Conservation (phyloP, 2,113 vertebrate species). For the Aspidoscelis tigris region DNA sequence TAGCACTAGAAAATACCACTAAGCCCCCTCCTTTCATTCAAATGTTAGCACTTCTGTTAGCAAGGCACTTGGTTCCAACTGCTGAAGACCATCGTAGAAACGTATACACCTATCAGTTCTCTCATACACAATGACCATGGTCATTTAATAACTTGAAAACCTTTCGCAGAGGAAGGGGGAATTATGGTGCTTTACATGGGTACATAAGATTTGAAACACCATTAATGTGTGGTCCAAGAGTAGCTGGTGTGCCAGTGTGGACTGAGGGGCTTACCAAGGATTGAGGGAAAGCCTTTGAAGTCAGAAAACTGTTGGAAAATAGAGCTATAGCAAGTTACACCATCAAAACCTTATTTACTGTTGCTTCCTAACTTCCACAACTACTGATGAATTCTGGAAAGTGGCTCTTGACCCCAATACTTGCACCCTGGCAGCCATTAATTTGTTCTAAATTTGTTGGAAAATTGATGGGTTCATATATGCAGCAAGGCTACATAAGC, state of each 20-base stretch:
- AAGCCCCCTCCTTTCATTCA: slow-evolving; percentile 7
- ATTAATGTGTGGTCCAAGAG: not conserved
- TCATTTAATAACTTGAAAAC: not conserved
- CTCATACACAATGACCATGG: not conserved
- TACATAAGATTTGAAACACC: not conserved
- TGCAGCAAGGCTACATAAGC: not conserved
- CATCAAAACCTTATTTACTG: no score
- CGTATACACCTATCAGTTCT: not conserved
- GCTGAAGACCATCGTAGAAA: slow-evolving; percentile 17
- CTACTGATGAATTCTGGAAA: no score
- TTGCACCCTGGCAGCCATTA: no score
- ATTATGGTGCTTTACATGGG: not conserved
- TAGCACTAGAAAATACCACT: slow-evolving; percentile 33
- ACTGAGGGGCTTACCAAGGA: no score
- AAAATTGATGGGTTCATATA: not conserved
- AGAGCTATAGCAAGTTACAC: no score
- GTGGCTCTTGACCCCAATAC: no score
- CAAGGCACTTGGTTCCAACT: slow-evolving; percentile 13
- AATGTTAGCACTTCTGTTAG: slow-evolving; percentile 27
- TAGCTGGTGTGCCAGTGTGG: no score
- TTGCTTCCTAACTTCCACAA: no score
- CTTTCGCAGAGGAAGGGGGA: slow-evolving; percentile 17
- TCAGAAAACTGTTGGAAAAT: no score
- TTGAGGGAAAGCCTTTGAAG: no score
- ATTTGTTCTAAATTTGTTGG: not conserved